phyloP scores from a whole-genome alignment of 1,140 invertebrate genomes.

The Anastrepha ludens region DNA sequence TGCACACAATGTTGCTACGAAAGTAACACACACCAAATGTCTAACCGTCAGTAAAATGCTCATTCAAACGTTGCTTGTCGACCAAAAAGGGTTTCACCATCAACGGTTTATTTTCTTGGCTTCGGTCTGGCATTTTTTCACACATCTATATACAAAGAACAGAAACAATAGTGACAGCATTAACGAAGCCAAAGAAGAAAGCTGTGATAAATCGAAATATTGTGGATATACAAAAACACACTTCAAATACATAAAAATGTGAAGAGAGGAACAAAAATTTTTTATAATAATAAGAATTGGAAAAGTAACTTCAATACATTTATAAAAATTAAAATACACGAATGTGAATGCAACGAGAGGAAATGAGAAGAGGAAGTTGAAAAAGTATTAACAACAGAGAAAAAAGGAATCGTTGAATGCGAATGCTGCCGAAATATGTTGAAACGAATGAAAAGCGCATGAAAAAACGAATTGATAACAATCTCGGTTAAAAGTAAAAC shows the following conservation, averaged over 20 bases:
- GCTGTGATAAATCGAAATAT: slow-evolving; percentile 29
- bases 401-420: neutral
- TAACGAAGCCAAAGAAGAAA: slow-evolving; percentile 26
- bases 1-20: neutral
- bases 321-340: neutral
- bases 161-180: slow-evolving; percentile 18
- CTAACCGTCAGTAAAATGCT: neutral
- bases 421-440: slow-evolving; percentile 37
- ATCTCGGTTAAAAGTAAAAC: slow-evolving; percentile 11
- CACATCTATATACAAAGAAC: neutral
- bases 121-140: slow-evolving; percentile 16
- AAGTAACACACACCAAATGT: neutral
- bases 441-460: slow-evolving; percentile 2
- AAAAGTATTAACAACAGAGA: slow-evolving; percentile 7
- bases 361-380: slow-evolving; percentile 22
- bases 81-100: slow-evolving; percentile 33
- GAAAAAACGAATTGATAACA: slow-evolving; percentile 36
- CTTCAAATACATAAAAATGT: slow-evolving; percentile 5
- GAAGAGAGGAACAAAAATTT: neutral
- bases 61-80: slow-evolving; percentile 29
- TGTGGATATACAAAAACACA: neutral
- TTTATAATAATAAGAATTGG: neutral
- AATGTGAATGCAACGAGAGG: neutral
- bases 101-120: slow-evolving; percentile 6
- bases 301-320: neutral